These are phyloP conservation scores for Euclidia mi DNA, from an alignment of 2,888 invertebrate genomes.

Conservation along the genomic window DNA sequence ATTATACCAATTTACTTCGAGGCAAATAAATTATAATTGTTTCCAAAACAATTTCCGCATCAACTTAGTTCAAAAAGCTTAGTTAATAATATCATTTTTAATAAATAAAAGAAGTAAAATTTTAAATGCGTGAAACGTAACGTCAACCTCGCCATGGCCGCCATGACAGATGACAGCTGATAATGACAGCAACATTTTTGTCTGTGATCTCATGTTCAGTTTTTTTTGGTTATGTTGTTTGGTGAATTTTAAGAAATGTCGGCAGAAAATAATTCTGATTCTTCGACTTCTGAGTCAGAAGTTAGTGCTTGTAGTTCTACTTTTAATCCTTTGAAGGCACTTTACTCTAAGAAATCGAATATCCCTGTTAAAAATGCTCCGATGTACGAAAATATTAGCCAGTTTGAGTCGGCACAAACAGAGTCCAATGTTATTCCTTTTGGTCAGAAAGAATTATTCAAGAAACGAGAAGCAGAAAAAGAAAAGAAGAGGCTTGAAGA, in stretches of 20 bases:
- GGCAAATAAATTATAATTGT: constrained; percentile 38
- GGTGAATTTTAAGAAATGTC: constrained; percentile 64
- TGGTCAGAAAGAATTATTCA: constrained; percentile 68
- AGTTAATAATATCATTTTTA: not conserved
- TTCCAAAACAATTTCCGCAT: constrained; percentile 51
- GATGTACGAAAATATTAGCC: constrained; percentile 92
- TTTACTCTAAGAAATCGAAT: constrained; percentile 90
- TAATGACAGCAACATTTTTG: not conserved
- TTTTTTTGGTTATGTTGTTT: constrained; percentile 21
- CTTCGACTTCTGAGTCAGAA: constrained; percentile 83
- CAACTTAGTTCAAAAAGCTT: not conserved
- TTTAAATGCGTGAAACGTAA: constrained; percentile 15
- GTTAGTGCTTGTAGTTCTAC: constrained; percentile 78
- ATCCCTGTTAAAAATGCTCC: constrained; percentile 90
- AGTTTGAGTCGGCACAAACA: constrained; percentile 82
- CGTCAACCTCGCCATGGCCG: too few relatives aligned
- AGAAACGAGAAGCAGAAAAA: constrained; percentile 76
- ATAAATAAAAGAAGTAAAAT: not conserved
- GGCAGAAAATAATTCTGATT: constrained; percentile 66
- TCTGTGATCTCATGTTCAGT: not conserved
- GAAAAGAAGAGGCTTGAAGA: constrained; percentile 62
- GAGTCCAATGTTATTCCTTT: constrained; percentile 61
- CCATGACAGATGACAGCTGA: constrained; percentile 1
- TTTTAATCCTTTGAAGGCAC: constrained; percentile 93
- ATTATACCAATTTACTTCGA: constrained; percentile 45